These are phyloP conservation scores for Mola mola DNA, from an alignment of 2,113 vertebrate species.

Conservation along the genomic window DNA sequence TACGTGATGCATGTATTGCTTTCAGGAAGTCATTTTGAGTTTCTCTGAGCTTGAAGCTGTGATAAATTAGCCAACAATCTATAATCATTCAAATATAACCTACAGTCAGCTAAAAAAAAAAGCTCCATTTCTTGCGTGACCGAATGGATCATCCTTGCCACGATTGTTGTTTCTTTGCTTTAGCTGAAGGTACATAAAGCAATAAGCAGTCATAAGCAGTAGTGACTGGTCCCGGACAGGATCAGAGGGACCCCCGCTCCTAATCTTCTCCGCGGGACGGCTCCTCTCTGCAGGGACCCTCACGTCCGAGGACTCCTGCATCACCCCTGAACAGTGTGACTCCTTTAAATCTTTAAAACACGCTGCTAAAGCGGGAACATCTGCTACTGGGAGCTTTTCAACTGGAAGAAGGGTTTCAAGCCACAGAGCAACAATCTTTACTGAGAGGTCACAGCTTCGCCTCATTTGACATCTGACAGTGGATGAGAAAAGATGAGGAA, in stretches of 20 bases:
- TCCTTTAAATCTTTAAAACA: conserved; percentile 4
- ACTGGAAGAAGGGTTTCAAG: too few species aligned
- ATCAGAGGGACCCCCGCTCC: not conserved
- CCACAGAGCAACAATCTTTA: not conserved
- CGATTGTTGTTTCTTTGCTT: too few species aligned
- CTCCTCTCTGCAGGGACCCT: conserved; percentile 10
- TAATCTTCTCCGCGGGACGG: too few species aligned
- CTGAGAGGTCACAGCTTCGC: not conserved
- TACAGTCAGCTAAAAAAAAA: too few species aligned
- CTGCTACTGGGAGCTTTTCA: not conserved
- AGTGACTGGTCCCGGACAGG: not conserved
- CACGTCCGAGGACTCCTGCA: not conserved
- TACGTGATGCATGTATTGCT: too few species aligned
- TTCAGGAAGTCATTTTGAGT: too few species aligned
- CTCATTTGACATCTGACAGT: not conserved
- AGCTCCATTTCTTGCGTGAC: too few species aligned
- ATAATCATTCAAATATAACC: too few species aligned
- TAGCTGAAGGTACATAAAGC: too few species aligned
- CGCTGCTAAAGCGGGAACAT: not conserved
- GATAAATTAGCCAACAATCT: too few species aligned
- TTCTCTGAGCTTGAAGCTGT: too few species aligned
- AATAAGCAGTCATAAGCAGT: not conserved
- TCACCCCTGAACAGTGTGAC: not conserved
- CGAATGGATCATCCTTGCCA: too few species aligned
- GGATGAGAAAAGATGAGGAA: not conserved